phyloP scores from a whole-genome alignment of 2,797 vertebrate genomes.

The Melanotaenia pygmaea region DNA sequence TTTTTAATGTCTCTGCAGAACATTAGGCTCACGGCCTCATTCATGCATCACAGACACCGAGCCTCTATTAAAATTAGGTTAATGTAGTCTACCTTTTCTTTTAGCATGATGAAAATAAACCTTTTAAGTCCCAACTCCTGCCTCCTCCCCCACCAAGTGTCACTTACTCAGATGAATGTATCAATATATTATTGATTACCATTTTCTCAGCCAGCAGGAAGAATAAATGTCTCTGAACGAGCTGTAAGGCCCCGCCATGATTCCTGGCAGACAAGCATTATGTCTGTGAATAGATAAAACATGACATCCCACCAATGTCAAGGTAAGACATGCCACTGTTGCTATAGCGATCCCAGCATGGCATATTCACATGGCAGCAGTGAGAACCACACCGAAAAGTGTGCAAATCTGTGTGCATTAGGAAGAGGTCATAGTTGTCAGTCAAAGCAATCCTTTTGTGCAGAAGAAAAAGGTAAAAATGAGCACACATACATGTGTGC shows the following conservation, averaged over 20 bases:
- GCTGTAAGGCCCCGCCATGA: background rate
- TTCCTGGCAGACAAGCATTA: conserved; percentile 7
- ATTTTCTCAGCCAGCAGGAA: conserved; percentile 1
- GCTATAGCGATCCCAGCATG: conserved; percentile 47
- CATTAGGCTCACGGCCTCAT: too few relatives aligned
- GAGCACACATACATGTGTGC: background rate
- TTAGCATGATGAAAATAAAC: too few relatives aligned
- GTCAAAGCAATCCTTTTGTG: conserved; percentile 36
- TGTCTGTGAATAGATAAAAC: conserved; percentile 27
- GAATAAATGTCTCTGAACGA: background rate
- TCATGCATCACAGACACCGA: too few relatives aligned
- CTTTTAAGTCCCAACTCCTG: background rate
- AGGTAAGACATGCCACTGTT: conserved; percentile 37
- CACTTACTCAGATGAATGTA: background rate
- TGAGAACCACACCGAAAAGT: conserved; percentile 22
- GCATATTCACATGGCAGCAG: conserved; percentile 24
- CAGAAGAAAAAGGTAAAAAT: conserved; percentile 7
- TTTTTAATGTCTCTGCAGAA: background rate
- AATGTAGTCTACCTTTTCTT: too few relatives aligned
- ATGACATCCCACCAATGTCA: conserved; percentile 34
- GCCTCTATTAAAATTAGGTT: too few relatives aligned
- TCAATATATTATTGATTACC: background rate
- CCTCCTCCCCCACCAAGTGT: background rate
- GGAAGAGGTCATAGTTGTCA: conserved; percentile 39
- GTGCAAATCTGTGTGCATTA: background rate